Conservation (phyloP, 2,888 invertebrate genomes). For the Dicyrtomina minuta region DNA sequence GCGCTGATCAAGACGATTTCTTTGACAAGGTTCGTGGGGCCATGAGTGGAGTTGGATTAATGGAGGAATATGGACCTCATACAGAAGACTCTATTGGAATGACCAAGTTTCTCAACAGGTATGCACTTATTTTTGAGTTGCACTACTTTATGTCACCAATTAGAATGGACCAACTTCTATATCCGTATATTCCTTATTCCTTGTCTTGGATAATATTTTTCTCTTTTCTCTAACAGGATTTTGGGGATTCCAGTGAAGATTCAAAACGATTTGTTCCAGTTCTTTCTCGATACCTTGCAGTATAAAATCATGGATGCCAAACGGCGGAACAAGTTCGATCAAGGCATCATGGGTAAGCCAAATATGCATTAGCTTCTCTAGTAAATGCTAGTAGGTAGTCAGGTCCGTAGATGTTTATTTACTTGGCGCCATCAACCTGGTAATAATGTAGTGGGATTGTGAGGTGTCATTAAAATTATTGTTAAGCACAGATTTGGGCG, state of each 20-base stretch:
- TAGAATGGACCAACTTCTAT: too few relatives aligned
- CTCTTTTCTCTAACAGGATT: constrained; percentile 61
- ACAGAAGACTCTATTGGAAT: constrained; percentile 97
- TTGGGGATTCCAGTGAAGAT: constrained; percentile 96
- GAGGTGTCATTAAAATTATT: neutral
- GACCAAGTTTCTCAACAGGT: constrained; percentile 94
- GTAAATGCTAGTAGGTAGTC: neutral
- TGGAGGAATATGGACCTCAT: constrained; percentile 80
- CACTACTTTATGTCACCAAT: neutral
- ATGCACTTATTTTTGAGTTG: neutral
- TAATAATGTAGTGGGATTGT: too few relatives aligned
- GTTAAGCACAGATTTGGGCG: constrained; percentile 72
- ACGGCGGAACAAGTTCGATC: constrained; percentile 90
- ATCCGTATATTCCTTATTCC: too few relatives aligned
- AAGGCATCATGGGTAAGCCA: constrained; percentile 72
- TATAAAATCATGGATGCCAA: constrained; percentile 92
- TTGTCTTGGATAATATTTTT: too few relatives aligned
- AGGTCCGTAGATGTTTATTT: too few relatives aligned
- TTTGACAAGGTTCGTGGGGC: constrained; percentile 92
- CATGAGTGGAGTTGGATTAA: constrained; percentile 92
- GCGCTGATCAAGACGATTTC: constrained; percentile 75
- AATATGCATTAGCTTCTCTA: too few relatives aligned
- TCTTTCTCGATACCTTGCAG: constrained; percentile 92
- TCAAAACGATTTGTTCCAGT: constrained; percentile 95
- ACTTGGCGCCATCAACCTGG: too few relatives aligned